phyloP scores from a whole-genome alignment of 2,888 invertebrate genomes.

The Ophioninae sp. region DNA sequence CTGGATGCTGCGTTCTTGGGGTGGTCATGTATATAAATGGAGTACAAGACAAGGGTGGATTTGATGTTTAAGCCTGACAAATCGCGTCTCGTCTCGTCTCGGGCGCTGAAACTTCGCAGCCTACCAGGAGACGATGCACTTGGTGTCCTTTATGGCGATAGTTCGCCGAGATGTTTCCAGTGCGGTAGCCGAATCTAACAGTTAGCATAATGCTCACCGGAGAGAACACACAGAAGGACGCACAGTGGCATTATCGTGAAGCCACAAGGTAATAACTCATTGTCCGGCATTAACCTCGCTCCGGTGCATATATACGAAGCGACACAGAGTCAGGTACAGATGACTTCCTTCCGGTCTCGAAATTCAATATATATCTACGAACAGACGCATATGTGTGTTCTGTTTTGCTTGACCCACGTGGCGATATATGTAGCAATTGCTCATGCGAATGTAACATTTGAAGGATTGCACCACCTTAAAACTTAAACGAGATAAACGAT shows the following conservation, averaged over 20 bases:
- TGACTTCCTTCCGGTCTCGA: constrained; percentile 75
- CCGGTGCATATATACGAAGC: constrained; percentile 58
- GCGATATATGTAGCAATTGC: not conserved
- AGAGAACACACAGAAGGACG: constrained; percentile 40
- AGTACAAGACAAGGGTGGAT: constrained; percentile 22
- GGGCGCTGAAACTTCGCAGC: constrained; percentile 63
- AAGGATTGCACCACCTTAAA: too few relatives aligned
- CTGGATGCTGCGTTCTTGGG: not conserved
- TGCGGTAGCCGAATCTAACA: constrained; percentile 65
- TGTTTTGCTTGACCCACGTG: not conserved
- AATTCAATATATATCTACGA: constrained; percentile 14
- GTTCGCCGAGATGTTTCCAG: constrained; percentile 69
- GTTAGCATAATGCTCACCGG: constrained; percentile 62
- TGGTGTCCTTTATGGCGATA: constrained; percentile 63
- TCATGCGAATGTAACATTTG: not conserved
- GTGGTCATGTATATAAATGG: constrained; percentile 11
- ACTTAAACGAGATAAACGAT: too few relatives aligned
- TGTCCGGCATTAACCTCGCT: constrained; percentile 69
- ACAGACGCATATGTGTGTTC: not conserved
- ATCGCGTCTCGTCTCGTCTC: constrained; percentile 54
- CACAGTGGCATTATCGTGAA: constrained; percentile 63
- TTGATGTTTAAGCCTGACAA: constrained; percentile 58
- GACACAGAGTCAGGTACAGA: constrained; percentile 71
- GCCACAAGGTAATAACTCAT: constrained; percentile 76
- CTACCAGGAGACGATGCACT: constrained; percentile 26